phyloP scores from a whole-genome alignment of 2,113 vertebrate genomes.

The Pachyramphus minor region DNA sequence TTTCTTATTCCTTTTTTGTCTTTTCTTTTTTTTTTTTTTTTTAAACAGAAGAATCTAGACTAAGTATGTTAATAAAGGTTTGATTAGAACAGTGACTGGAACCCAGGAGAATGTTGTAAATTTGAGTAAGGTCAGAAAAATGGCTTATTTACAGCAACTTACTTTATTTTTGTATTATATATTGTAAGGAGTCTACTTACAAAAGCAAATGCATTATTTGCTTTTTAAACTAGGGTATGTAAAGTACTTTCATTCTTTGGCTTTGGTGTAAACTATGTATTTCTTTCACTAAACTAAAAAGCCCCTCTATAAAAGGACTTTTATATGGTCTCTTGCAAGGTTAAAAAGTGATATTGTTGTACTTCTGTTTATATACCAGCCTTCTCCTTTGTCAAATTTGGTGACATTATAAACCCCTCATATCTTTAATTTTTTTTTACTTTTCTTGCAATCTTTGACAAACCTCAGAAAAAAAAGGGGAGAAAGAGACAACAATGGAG shows the following conservation, averaged over 20 bases:
- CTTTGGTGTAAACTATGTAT: neutral
- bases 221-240: neutral
- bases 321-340: neutral
- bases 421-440: neutral
- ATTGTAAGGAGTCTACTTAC: neutral
- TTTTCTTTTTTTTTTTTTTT: accelerated
- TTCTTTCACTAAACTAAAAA: neutral
- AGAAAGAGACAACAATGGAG: neutral
- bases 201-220: neutral
- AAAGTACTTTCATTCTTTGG: neutral
- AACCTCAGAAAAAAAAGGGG: neutral
- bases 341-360: neutral
- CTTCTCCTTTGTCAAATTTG: neutral
- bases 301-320: neutral
- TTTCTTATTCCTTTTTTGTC: too few relatives aligned
- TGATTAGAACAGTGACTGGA: conserved; percentile 4
- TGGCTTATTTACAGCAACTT: neutral
- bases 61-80: neutral
- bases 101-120: conserved; percentile 15
- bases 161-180: neutral
- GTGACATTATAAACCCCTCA: neutral
- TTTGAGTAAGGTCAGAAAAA: conserved; percentile 40
- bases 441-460: neutral
- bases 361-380: neutral
- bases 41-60: neutral